Evolutionary conservation across 2,797 vertebrate species (phyloP), one percentile per base, ranked within the genome.

Genomic region (Sebastes reedi): DNA sequence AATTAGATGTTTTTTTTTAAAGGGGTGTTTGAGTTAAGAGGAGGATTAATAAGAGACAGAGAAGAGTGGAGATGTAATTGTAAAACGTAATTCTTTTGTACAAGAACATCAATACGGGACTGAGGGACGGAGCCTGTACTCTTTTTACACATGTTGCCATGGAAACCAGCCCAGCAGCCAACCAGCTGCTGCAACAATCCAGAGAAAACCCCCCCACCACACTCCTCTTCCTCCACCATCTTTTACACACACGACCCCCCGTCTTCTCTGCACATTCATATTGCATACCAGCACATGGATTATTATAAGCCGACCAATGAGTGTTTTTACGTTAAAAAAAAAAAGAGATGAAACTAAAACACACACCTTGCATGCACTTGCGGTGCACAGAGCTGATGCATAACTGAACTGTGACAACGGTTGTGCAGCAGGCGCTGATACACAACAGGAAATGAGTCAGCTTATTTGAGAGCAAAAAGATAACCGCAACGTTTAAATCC

Each of bases 91-190:
- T 89, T 92, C 86, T 91, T 93, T 93, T 88, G 87, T 89, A 85
- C 76, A 7, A 52, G 68, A 85, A 87, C 89, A 87, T 89, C 75
- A 86, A 88, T 86, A 85, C 75, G 62, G 89, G 91, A 91, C 89
- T 80, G 79, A 84, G 92, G 90, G 88, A 91, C 42, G n/a, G 79
- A 88, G 91, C 72, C 77, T 88, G 80, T 32, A 79, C 91, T 89
- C 83, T 81, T 89, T 87, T 87, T 85, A 83, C 79, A 87, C 88
- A 68, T 8, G 90, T 94, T 94, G 70, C 89, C 91, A 93, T 94
- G 90, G 94, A 91, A 94, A 95, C 95, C 91, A 86, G 81, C 86
- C 90, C 92, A 94, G 90, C 91, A 94, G 91, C 94, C 92, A 94
- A 94, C 91, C 94, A 94, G 91, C 88, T 92, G 91, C 90, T 83